A percentile compares a stretch with the other conserved stretches of the same genome.
phyloP scores from a whole-genome alignment of 1,140 invertebrate species.

The Macrosteles quadrilineatus region DNA sequence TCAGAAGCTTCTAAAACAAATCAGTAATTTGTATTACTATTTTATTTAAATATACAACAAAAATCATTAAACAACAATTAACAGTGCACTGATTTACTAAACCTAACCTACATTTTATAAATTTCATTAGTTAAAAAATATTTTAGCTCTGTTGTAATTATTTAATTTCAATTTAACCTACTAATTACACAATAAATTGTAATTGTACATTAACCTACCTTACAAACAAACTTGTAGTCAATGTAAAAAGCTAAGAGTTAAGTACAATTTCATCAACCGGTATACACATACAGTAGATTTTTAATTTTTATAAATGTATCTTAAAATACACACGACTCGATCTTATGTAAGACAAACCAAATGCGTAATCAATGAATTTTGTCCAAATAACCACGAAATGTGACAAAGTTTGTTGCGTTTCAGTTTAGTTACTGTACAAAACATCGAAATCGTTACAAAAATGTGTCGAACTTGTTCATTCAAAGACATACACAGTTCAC shows the following conservation, averaged over 20 bases:
- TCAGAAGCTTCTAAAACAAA: too few relatives aligned
- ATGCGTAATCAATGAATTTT: neutral
- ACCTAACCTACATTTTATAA: constrained; percentile 17
- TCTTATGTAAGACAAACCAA: too few relatives aligned
- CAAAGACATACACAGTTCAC: neutral
- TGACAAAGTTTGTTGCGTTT: neutral
- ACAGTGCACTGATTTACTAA: neutral
- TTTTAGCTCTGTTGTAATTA: constrained; percentile 9
- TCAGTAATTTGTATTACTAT: too few relatives aligned
- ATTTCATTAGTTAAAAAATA: constrained; percentile 21
- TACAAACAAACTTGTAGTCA: constrained; percentile 20
- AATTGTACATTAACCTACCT: constrained; percentile 4
- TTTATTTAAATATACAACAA: too few relatives aligned
- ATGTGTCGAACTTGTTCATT: neutral
- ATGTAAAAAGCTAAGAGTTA: constrained; percentile 23
- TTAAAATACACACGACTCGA: neutral
- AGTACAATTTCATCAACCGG: constrained; percentile 4
- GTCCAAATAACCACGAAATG: neutral
- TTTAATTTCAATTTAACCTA: constrained; percentile 14
- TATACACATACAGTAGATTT: neutral
- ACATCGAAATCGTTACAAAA: constrained; percentile 13
- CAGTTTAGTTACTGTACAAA: constrained; percentile 8
- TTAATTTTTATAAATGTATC: neutral
- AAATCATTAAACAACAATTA: neutral
- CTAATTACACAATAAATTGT: constrained; percentile 10